Base-by-base conservation (phyloP, 2,113 vertebrate genomes). In the Sinocyclocheilus rhinocerous region DNA sequence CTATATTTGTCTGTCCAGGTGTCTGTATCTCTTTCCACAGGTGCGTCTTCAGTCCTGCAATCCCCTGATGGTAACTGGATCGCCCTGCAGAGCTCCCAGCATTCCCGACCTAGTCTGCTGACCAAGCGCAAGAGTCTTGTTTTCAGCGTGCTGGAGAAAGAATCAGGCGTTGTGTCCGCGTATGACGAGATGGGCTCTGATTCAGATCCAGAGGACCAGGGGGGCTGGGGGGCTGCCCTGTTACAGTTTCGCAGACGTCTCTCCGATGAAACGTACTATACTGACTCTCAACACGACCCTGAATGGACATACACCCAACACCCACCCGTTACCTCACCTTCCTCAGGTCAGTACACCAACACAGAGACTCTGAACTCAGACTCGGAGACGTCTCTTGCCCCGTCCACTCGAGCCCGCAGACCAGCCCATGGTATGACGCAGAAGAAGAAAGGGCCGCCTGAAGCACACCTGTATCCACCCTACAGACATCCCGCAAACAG, bases 11-110 rank as follows among this genome's bases (percentile, higher is more conserved):
- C 75, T 83, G 61, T 80, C 42, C 50, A 70, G 83, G 72, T 81
- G 20, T 73, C 18, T 87, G 5, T 84, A n/a, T 79, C 45, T 76
- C 26, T 79, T n/a, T 85, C 29, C 3, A 0, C 82, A 96, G 95
- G 81, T 85, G 90, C 91, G 0, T 94, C 95, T 81, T 93, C 96
- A 8, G 94, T 97, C 79, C 91, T 99, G 33, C 96, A 97, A 89
- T 99, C 97, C 85, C 94, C 95, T 0, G 97, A 99, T 1, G 97
- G 98, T n/a, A 99, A 99, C 92, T 99, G 98, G 98, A 95, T 98
- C 0, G 96, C 97, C 89, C 86, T 98, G 92, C 96, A 97, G 92
- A 97, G 95, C 0, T 89, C 94, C 7, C 8, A 94, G 36, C 91
- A 94, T 90, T 94, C 96, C 4, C 96, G 93, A 0, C 93, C 95